Evolutionary conservation across 2,113 vertebrate species (phyloP).

Genomic region (Athene cunicularia): DNA sequence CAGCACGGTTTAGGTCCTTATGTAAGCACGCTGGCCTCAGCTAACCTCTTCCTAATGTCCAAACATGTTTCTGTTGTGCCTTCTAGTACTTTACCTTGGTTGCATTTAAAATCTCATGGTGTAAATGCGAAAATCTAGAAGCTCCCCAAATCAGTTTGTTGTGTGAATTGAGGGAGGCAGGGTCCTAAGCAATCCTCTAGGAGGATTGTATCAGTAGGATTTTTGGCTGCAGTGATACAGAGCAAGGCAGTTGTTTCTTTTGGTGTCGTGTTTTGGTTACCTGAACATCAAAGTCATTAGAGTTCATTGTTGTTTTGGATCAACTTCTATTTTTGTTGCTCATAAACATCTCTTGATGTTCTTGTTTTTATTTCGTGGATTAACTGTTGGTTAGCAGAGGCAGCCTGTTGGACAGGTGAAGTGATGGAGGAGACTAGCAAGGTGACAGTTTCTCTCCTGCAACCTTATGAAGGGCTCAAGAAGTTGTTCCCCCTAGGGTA

Average conservation of each 20-base stretch:
- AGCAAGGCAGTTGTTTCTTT: neutral
- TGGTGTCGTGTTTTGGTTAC: neutral
- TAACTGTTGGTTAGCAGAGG: neutral
- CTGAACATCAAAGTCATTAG: neutral
- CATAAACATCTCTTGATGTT: neutral
- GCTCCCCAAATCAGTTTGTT: neutral
- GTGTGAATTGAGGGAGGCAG: neutral
- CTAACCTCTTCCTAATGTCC: conserved; percentile 32
- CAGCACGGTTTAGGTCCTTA: neutral
- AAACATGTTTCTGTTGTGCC: conserved; percentile 16
- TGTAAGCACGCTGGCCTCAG: conserved; percentile 43
- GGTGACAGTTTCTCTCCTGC: neutral
- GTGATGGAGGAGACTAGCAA: neutral
- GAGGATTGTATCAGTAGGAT: neutral
- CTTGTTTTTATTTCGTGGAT: neutral
- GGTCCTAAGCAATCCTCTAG: neutral
- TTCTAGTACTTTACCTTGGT: conserved; percentile 35
- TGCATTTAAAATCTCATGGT: neutral
- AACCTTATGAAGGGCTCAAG: neutral
- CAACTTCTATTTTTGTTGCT: neutral
- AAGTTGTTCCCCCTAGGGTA: neutral
- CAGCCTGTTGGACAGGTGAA: neutral
- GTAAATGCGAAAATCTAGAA: conserved; percentile 2
- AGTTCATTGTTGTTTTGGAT: neutral
- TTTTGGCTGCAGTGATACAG: neutral